Evolutionary conservation across 2,113 vertebrate species (phyloP), one percentile per base, ranked within the genome.

Genomic region (Stercorarius parasiticus): DNA sequence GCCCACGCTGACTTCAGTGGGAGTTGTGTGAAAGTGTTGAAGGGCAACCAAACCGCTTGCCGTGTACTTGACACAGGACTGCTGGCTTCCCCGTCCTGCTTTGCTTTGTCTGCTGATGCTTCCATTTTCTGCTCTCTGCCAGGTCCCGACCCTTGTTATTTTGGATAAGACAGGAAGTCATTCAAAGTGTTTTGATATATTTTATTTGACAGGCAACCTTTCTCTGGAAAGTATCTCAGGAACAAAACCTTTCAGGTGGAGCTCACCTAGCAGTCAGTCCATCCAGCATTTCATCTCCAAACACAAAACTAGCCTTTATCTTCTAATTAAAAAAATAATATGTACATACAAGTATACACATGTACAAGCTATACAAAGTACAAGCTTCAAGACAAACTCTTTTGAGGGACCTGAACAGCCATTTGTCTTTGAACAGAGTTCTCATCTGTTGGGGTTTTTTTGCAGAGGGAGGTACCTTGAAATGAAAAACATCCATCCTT

Each of bases 401-500:
- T 86, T 42, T 62, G 58, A 0, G 2, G 12, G 11, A 84, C 25
- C 59, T 43, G 45, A 88, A 50, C 11, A 90, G 40, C 38, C 32
- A 64, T 94, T 86, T 95, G 13, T 78, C 89, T 94, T 61, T 67
- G 32, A 88, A 94, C n/a, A 40, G 13, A 32, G 30, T 36, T 18
- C 45, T 91, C 23, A 13, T 87, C 32, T 80, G 18, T 23, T 74
- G 55, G 27, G 27, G 16, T 13, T 59, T 82, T 61, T n/a, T 47
- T 85, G 49, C 29, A 64, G 22, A 86, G 4, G 15, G 58, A 89
- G 43, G 34, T 90, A 64, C 42, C 59, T 88, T 70, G 82, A 94
- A 95, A 86, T 71, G n/a, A 93, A 93, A 94, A 94, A 84, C 61
- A 86, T 87, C 77, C 81, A 95, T 93, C 49, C 78, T 90, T 77